Evolutionary conservation across 2,797 vertebrate genomes (phyloP), one percentile per base, ranked within the genome.

Genomic region (Pteronotus mesoamericanus): DNA sequence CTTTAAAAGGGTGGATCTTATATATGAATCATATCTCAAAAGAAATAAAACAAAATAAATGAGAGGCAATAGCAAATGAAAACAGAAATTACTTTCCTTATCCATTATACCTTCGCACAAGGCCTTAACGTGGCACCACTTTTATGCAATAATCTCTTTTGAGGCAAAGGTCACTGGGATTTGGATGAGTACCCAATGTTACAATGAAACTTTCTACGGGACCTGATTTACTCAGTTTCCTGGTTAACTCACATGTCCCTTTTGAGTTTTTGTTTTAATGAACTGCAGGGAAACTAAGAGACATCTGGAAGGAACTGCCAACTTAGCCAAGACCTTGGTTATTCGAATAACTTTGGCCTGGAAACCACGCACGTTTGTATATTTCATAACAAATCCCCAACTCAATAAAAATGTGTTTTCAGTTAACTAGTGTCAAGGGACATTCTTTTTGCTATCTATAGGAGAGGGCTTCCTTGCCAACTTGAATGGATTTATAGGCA

Each of bases 331-430:
- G 92, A 86, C 46, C n/a, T 74, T 5, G 8, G 46, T 6, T 7
- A 78, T 37, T 61, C 74, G 79, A 61, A 64, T 32, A 68, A 59
- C 3, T 72, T 94, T 88, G 93, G 94, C 94, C 94, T 93, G 89
- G 92, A 95, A 89, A 86, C 94, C 22, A 32, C 0, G 14, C 46
- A 42, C 64, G 3, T 95, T 48, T 21, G 16, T 86, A 66, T 51
- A 9, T 94, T 91, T 96, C 75, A 3, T 57, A 90, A 95, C 83
- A n/a, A 86, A 89, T 78, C 42, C 64, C 75, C 42, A 55, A 55
- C 69, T 95, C 94, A 69, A n/a, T 91, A 88, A 95, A 95, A 95
- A 89, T 66, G 82, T 91, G 88, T 74, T 83, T 83, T 10, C 69
- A 55, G 92, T 83, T 57, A 53, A 79, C 55, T 9, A 9, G 68